Evolutionary conservation across 2,113 vertebrate genomes (phyloP).

Genomic region (Chinchilla lanigera): DNA sequence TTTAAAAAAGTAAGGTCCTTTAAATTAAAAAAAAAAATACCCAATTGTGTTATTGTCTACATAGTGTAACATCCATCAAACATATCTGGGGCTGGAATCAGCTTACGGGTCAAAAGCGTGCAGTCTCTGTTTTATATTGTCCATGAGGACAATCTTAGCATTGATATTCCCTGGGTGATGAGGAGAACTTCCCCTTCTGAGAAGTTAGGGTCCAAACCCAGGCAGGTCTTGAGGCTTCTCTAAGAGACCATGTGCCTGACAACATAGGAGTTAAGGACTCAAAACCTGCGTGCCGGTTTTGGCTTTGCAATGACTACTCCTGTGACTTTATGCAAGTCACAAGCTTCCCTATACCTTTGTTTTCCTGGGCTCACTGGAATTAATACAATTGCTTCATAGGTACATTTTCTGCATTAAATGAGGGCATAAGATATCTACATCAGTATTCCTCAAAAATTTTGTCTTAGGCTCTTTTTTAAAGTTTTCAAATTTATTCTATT

Average conservation of each 20-base stretch:
- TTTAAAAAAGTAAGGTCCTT: background rate
- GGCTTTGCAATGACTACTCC: background rate
- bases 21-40: background rate
- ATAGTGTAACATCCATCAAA: background rate
- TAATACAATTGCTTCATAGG: fast-evolving
- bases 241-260: background rate
- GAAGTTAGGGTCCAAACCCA: background rate
- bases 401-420: background rate
- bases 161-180: background rate
- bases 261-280: background rate
- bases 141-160: background rate
- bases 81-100: background rate
- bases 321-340: background rate
- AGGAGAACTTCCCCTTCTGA: background rate
- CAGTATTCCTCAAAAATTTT: background rate
- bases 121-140: background rate
- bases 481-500: background rate
- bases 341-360: background rate
- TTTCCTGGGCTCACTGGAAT: background rate
- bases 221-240: background rate
- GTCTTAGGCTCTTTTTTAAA: background rate
- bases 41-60: background rate
- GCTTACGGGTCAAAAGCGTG: background rate
- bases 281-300: background rate
- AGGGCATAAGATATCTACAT: background rate